Evolutionary conservation across 2,888 invertebrate species (phyloP).

Genomic region (Patella ulyssiponensis): DNA sequence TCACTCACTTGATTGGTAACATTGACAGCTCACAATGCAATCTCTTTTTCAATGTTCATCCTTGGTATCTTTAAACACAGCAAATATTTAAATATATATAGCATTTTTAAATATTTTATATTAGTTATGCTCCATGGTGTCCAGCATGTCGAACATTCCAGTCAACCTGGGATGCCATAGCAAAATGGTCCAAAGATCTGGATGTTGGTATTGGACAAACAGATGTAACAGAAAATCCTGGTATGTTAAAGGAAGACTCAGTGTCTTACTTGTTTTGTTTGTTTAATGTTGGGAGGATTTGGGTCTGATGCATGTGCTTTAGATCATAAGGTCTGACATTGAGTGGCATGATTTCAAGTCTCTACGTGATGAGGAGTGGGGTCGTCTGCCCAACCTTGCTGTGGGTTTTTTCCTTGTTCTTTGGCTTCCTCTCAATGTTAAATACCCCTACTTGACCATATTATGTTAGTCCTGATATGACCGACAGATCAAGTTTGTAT

Average conservation of each 20-base stretch:
- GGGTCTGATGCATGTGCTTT: too few relatives aligned
- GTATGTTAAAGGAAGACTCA: constrained; percentile 42
- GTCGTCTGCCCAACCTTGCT: too few relatives aligned
- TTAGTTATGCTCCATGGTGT: constrained; percentile 98
- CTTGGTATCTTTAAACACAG: background rate
- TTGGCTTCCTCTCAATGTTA: too few relatives aligned
- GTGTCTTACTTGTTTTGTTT: constrained; percentile 1
- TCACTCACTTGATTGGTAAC: too few relatives aligned
- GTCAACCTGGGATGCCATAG: constrained; percentile 90
- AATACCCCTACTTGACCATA: too few relatives aligned
- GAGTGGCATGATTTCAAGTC: too few relatives aligned
- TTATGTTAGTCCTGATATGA: too few relatives aligned
- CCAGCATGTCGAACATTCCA: constrained; percentile 94
- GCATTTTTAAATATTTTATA: constrained; percentile 44
- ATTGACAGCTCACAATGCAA: background rate
- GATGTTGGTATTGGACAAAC: constrained; percentile 89
- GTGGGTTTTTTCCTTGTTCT: too few relatives aligned
- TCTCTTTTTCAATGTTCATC: background rate
- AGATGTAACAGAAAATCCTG: constrained; percentile 93
- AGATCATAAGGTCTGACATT: too few relatives aligned
- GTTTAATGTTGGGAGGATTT: background rate
- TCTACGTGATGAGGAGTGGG: too few relatives aligned
- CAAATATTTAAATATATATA: background rate
- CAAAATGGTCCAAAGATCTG: constrained; percentile 81
- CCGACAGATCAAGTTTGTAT: too few relatives aligned